phyloP scores from a whole-genome alignment of 2,888 invertebrate genomes.

The Seira musarum region DNA sequence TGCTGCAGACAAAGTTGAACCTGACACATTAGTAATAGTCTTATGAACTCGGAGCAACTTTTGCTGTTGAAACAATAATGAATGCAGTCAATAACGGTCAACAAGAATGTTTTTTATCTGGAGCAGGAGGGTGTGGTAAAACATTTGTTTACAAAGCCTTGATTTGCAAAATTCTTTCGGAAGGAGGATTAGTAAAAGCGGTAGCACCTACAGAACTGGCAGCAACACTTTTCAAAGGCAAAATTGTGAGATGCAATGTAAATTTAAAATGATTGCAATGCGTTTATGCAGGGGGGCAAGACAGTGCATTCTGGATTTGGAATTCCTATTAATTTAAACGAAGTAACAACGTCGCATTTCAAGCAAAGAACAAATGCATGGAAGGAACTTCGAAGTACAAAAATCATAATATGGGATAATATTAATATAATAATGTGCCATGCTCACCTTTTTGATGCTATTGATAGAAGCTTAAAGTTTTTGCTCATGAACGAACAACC shows the following conservation, averaged over 20 bases:
- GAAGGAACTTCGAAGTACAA: slow-evolving; percentile 16
- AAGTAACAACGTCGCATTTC: slow-evolving; percentile 25
- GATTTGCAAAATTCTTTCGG: slow-evolving; percentile 55
- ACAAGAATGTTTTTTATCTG: slow-evolving; percentile 71
- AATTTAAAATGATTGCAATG: too few relatives aligned
- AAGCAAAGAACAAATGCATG: slow-evolving; percentile 29
- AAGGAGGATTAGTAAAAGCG: slow-evolving; percentile 46
- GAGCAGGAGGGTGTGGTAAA: slow-evolving; percentile 73
- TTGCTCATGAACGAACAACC: slow-evolving; percentile 29
- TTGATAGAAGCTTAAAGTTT: slow-evolving; percentile 43
- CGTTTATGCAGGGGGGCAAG: slow-evolving; percentile 67
- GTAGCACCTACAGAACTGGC: slow-evolving; percentile 65
- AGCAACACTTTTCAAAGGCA: slow-evolving; percentile 59
- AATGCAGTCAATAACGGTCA: slow-evolving; percentile 36
- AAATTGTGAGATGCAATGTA: too few relatives aligned
- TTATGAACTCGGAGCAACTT: slow-evolving; percentile 41
- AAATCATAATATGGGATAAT: slow-evolving; percentile 61
- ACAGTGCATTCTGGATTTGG: slow-evolving; percentile 70
- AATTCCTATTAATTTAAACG: slow-evolving; percentile 64
- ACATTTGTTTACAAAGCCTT: slow-evolving; percentile 70
- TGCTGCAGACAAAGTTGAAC: not conserved
- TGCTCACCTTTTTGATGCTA: slow-evolving; percentile 29
- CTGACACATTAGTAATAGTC: not conserved
- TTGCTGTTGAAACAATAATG: slow-evolving; percentile 36
- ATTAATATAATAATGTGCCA: slow-evolving; percentile 67